Base-by-base conservation (phyloP, 2,113 vertebrate species). In the Pelodiscus sinensis region DNA sequence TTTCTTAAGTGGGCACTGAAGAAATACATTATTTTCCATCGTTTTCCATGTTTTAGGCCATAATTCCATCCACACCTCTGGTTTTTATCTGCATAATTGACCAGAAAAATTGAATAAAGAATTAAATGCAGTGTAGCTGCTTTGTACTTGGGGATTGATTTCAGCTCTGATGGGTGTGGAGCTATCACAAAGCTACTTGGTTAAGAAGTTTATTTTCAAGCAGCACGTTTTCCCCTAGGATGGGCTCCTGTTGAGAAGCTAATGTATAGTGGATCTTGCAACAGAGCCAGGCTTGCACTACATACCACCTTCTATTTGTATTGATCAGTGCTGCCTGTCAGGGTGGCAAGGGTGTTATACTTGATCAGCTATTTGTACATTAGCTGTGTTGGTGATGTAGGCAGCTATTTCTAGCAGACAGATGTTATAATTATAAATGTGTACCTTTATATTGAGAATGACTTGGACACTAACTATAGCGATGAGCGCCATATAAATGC, bases 281-380 rank as follows among this genome's bases (percentile, higher is more conserved):
- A 97, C 95, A 96, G 97, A 98, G 97, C 90, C 60, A 86, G 88
- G 92, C 96, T 91, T 29, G 79, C 94, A 90, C 96, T 92, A 78
- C 4, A 2, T 58, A 31, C 91, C 96, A 15, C 93, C 97, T 97
- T 97, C 95, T 68, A 68, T 98, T 97, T 97, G 97, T 98, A 97
- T 98, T 93, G 98, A 98, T 98, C 96, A 87, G 38, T 13, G 84
- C 90, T 92, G 94, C 25, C 95, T 93, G 95, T 95, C 90, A 75
- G 87, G 96, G 79, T 95, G 95, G 94, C 81, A 44, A 81, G 94
- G 96, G 93, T 86, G 51, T 91, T 88, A 22, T 85, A 93, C 94
- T 97, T 96, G 56, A 91, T 95, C 93, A 87, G 84, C 85, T 84
- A 2, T 90, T 38, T 38, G 84, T 57, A 4, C 55, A 54, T 87